A percentile compares a stretch with the other conserved stretches of the same genome.
Conservation (phyloP, 2,797 vertebrate species). For the Artibeus jamaicensis region DNA sequence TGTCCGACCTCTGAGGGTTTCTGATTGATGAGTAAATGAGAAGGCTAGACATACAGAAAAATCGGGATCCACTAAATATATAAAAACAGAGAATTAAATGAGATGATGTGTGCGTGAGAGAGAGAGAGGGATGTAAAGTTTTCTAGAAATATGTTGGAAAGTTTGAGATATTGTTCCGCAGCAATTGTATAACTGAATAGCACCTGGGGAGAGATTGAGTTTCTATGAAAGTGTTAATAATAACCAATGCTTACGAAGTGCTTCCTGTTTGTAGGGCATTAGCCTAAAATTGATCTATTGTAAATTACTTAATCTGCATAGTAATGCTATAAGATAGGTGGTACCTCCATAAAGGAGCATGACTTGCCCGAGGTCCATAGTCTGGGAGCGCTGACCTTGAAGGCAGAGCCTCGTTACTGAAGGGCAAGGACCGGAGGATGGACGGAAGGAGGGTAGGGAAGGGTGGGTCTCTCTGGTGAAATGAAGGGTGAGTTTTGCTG, state of each 20-base stretch:
- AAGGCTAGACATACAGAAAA: background rate
- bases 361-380: too few relatives aligned
- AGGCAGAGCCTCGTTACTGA: background rate
- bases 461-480: background rate
- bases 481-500: background rate
- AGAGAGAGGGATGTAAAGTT: background rate
- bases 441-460: background rate
- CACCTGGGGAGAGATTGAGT: background rate
- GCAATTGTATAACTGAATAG: background rate
- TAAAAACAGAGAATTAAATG: background rate
- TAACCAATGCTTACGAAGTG: background rate
- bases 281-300: background rate
- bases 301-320: background rate
- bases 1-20: background rate
- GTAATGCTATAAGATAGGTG: background rate
- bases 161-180: background rate
- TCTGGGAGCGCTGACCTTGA: background rate
- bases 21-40: background rate
- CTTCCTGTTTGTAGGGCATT: background rate
- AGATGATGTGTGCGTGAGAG: background rate
- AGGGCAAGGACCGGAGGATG: fast-evolving
- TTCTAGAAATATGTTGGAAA: background rate
- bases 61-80: background rate
- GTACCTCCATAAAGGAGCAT: background rate
- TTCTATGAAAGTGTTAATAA: background rate